A percentile compares a stretch with the other conserved stretches of the same genome.
These are phyloP conservation scores for Vespertilio murinus DNA, from an alignment of 2,797 vertebrate species.

Conservation along the genomic window DNA sequence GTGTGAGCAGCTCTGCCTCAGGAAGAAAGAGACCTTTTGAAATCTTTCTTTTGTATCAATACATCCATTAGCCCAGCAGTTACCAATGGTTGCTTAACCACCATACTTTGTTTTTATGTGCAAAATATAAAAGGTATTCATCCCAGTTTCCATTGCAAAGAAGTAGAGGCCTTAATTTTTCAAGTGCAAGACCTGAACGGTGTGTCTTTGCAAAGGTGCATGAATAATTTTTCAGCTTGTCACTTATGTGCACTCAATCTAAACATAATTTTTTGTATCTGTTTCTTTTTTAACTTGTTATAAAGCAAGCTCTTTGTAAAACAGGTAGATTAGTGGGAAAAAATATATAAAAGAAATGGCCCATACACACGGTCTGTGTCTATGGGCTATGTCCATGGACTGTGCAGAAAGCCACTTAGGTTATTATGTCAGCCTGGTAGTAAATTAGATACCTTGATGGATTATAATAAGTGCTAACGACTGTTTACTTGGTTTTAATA, in stretches of 20 bases:
- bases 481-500: conserved; percentile 59
- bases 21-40: neutral
- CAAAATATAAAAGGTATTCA: neutral
- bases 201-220: neutral
- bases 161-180: conserved; percentile 50
- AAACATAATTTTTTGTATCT: conserved; percentile 5
- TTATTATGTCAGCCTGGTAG: neutral
- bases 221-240: neutral
- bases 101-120: conserved; percentile 30
- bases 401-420: neutral
- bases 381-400: too few species aligned
- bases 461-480: conserved; percentile 40
- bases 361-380: too few species aligned
- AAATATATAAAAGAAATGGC: conserved; percentile 10
- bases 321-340: neutral
- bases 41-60: conserved; percentile 12
- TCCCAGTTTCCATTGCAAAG: neutral
- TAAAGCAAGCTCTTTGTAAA: neutral
- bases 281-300: conserved; percentile 22
- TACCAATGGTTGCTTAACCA: conserved; percentile 12
- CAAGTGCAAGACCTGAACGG: neutral
- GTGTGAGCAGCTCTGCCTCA: neutral
- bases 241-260: neutral
- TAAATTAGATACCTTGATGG: conserved; percentile 49
- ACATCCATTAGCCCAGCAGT: neutral